Conservation (phyloP, 2,888 invertebrate species). For the Leptodirus hochenwartii region DNA sequence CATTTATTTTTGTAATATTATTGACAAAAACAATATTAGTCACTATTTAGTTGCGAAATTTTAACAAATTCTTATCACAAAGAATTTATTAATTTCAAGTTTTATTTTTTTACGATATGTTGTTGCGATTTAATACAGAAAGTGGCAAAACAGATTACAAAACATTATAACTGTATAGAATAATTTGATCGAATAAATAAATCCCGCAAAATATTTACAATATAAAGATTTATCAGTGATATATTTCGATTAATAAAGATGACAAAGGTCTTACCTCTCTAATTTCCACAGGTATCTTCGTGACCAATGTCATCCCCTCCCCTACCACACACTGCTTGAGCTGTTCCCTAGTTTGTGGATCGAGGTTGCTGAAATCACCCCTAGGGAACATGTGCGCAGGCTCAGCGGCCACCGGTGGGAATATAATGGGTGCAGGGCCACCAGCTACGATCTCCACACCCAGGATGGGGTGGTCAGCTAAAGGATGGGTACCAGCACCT, state of each 20-base stretch:
- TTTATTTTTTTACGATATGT: too few relatives aligned
- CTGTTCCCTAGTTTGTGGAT: slow-evolving; percentile 62
- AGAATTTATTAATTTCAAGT: too few relatives aligned
- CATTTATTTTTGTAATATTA: too few relatives aligned
- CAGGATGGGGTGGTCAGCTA: slow-evolving; percentile 51
- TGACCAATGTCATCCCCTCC: slow-evolving; percentile 59
- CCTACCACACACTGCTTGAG: slow-evolving; percentile 49
- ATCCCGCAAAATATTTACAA: too few relatives aligned
- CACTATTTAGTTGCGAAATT: too few relatives aligned
- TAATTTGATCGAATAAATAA: too few relatives aligned
- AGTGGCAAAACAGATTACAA: too few relatives aligned
- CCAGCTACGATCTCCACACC: slow-evolving; percentile 39
- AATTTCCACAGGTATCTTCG: slow-evolving; percentile 49
- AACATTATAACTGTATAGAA: too few relatives aligned
- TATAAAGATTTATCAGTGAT: too few relatives aligned
- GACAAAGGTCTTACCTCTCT: slow-evolving; percentile 35
- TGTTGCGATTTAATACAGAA: too few relatives aligned
- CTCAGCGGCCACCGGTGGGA: slow-evolving; percentile 35
- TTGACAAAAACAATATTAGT: too few relatives aligned
- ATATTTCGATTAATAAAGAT: too few relatives aligned
- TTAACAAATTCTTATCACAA: slow-evolving; percentile 1
- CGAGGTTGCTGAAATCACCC: slow-evolving; percentile 58
- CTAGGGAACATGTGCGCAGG: slow-evolving; percentile 27
- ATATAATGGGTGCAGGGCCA: slow-evolving; percentile 47
- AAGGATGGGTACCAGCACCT: slow-evolving; percentile 53